phyloP scores from a whole-genome alignment of 2,888 invertebrate genomes.

The Papilio gigon region DNA sequence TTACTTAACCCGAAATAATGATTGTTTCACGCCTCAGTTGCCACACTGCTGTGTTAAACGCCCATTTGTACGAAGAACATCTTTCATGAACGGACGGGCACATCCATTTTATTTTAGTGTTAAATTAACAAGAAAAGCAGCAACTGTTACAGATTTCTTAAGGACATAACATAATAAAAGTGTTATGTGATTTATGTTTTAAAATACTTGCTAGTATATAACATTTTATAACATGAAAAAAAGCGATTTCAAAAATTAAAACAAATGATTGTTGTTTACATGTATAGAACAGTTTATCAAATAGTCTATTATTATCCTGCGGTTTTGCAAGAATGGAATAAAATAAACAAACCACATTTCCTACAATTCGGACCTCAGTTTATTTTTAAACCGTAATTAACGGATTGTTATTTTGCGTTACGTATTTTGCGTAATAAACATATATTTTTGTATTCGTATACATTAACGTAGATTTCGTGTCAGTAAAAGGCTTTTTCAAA shows the following conservation, averaged over 20 bases:
- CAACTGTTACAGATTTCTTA: neutral
- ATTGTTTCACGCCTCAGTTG: conserved; percentile 65
- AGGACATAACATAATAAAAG: neutral
- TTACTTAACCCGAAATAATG: conserved; percentile 73
- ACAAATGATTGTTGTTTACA: neutral
- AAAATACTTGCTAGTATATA: neutral
- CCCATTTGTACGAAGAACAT: conserved; percentile 46
- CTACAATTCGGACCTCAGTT: conserved; percentile 2
- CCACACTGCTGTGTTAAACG: conserved; percentile 50
- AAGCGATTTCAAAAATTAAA: too few species aligned
- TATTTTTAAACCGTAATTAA: conserved; percentile 8
- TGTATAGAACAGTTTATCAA: neutral
- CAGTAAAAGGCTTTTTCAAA: neutral
- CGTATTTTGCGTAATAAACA: neutral
- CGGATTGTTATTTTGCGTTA: too few species aligned
- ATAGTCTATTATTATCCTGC: neutral
- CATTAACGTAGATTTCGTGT: neutral
- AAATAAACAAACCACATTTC: neutral
- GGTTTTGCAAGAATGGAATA: neutral
- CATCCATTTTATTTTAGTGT: conserved; percentile 43
- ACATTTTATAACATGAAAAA: too few species aligned
- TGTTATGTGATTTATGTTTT: neutral
- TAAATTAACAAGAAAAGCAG: neutral
- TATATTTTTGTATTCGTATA: neutral
- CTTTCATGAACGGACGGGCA: conserved; percentile 46